Evolutionary conservation across 53 echinoderm and acorn worm species (phyloP).

Genomic region (Arbacia lixula): DNA sequence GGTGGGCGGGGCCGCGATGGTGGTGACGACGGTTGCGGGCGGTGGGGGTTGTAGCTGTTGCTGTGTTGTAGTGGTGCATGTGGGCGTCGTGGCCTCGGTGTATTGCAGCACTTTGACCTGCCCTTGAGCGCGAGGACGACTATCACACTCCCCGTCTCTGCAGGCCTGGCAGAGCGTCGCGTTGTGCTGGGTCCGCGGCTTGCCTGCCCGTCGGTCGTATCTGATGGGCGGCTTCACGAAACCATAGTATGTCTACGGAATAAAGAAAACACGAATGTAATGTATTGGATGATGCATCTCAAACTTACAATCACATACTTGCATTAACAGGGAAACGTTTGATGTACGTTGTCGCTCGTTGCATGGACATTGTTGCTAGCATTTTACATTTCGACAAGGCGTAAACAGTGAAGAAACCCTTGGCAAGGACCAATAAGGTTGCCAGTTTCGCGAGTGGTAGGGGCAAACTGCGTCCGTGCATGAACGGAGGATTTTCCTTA

Average conservation of each 20-base stretch:
- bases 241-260: constrained; percentile 86
- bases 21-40: constrained; percentile 2
- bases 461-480: too few relatives aligned
- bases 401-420: too few relatives aligned
- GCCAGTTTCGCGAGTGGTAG: too few relatives aligned
- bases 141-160: constrained; percentile 94
- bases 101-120: constrained; percentile 4
- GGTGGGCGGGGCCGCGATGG: constrained; percentile 1
- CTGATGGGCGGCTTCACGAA: constrained; percentile 85
- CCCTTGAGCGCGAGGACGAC: constrained; percentile 59
- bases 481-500: too few relatives aligned
- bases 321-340: too few relatives aligned
- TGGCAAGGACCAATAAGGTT: too few relatives aligned
- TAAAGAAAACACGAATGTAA: too few relatives aligned
- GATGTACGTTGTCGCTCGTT: too few relatives aligned
- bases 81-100: background rate
- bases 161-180: constrained; percentile 94
- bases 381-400: too few relatives aligned
- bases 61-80: background rate
- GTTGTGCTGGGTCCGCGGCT: constrained; percentile 95
- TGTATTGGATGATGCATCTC: too few relatives aligned
- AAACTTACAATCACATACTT: too few relatives aligned
- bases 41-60: background rate
- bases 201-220: constrained; percentile 92
- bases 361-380: too few relatives aligned